Conservation (phyloP, 2,797 vertebrate species). For the Mormyrus proboscirostris region DNA sequence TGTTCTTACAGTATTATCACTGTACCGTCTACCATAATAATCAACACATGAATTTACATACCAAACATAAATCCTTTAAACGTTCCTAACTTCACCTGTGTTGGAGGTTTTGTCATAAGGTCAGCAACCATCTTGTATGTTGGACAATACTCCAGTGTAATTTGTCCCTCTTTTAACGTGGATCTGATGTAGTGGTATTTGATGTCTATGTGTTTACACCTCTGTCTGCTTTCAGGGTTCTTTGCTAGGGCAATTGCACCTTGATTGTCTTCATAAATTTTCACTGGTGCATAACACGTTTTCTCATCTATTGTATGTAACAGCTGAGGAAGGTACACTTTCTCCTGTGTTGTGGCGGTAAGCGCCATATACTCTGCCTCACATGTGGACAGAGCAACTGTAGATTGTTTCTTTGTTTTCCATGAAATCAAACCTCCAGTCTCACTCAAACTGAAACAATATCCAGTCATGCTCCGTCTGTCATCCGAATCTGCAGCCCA, state of each 20-base stretch:
- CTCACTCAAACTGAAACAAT: too few species aligned
- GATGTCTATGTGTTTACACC: neutral
- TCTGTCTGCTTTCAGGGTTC: neutral
- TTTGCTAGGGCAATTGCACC: neutral
- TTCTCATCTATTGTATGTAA: too few species aligned
- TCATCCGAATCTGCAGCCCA: too few species aligned
- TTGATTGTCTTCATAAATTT: slow-evolving; percentile 8
- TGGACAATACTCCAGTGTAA: slow-evolving; percentile 1
- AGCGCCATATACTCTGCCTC: too few species aligned
- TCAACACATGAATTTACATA: neutral
- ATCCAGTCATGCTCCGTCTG: too few species aligned
- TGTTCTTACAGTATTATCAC: too few species aligned
- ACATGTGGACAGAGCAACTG: too few species aligned
- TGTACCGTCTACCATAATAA: neutral
- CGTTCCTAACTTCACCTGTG: neutral
- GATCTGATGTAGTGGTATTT: neutral
- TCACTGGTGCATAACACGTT: neutral
- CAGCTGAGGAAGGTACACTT: too few species aligned
- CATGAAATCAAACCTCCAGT: too few species aligned
- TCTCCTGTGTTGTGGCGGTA: too few species aligned
- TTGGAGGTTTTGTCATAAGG: neutral
- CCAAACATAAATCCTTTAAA: slow-evolving; percentile 6
- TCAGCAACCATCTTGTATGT: slow-evolving; percentile 5
- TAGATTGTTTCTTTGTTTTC: too few species aligned
- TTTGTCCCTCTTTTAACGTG: neutral